Base-by-base conservation (phyloP, 2,797 vertebrate genomes). In the Spinus olivaceus region DNA sequence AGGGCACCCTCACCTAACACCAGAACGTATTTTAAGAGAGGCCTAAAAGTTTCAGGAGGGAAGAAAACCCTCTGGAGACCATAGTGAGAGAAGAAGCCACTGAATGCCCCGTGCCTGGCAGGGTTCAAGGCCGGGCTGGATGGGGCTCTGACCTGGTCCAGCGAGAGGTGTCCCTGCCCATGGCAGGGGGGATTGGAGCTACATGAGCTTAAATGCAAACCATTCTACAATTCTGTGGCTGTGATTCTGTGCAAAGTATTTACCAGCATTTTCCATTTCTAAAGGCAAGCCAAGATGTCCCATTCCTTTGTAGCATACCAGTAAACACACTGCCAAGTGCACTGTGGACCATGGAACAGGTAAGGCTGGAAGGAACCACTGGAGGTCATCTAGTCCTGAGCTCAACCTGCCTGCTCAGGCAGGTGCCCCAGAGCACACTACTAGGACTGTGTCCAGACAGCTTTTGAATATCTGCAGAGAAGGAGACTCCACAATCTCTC, bases 1-100 rank as follows among this genome's bases (percentile, higher is more conserved):
- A 92, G 89, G 95, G 88, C 85, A 93, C 14, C 65, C 81, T 80
- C 73, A 89, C 37, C 80, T 86, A 82, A 93, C 56, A 88, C 71
- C 77, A 64, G 30, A 65, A 28, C 33, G 9, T 14, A 25, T 54
- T 56, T 41, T 18, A 8, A 30, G 5, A 22, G 16, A 65, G 20
- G 4, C 14, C 51, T 72, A 23, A 73, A 79, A 69, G 27, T 22
- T 73, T 44, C 63, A 27, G 51, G 61, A 66, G 7, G 12, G 23
- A 35, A 67, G 19, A 37, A 87, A 71, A 80, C 7, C 8, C 33
- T 30, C 20, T 23, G 35, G 30, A 72, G 35, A 81, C 12, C 30
- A 44, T 2, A 47, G 30, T 19, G 16, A 63, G 33, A 88, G 25
- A 37, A 19, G 66, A 63, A 51, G 27, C 51, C 69, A 64, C 74